A percentile compares a stretch with the other conserved stretches of the same genome.
Evolutionary conservation across 2,797 vertebrate species (phyloP).

Genomic region (Otus scops): DNA sequence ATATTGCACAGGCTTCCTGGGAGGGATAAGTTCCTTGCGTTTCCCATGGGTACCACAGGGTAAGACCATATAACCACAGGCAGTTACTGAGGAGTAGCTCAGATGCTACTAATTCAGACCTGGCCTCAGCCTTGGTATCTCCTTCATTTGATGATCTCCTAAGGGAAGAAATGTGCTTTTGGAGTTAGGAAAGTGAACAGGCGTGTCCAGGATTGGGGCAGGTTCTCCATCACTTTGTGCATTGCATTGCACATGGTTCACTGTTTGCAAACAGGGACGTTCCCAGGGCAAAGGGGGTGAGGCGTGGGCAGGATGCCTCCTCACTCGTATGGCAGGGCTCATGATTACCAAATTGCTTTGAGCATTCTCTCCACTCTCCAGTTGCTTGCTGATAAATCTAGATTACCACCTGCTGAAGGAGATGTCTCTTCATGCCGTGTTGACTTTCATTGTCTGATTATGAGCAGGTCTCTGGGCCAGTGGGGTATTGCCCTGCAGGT

Average conservation of each 20-base stretch:
- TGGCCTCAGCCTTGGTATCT: neutral
- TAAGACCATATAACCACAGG: neutral
- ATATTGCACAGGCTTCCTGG: neutral
- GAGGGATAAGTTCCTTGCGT: neutral
- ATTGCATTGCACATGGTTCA: rapidly evolving
- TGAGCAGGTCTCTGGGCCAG: neutral
- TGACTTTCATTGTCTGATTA: neutral
- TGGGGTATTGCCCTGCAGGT: neutral
- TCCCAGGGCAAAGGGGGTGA: neutral
- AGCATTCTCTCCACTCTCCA: neutral
- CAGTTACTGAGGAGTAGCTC: neutral
- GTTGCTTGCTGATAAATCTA: neutral
- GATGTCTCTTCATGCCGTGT: neutral
- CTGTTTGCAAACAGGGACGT: neutral
- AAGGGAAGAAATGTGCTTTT: neutral
- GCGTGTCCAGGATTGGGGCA: neutral
- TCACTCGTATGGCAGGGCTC: neutral
- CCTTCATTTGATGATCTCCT: neutral
- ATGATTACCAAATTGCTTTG: neutral
- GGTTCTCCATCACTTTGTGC: neutral
- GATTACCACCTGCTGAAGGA: neutral
- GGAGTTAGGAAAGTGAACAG: neutral
- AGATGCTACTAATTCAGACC: neutral
- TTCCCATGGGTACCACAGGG: neutral
- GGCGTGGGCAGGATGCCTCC: neutral